These are phyloP conservation scores for Neotoxoptera formosana DNA, from an alignment of 1,140 invertebrate species.

Conservation along the genomic window DNA sequence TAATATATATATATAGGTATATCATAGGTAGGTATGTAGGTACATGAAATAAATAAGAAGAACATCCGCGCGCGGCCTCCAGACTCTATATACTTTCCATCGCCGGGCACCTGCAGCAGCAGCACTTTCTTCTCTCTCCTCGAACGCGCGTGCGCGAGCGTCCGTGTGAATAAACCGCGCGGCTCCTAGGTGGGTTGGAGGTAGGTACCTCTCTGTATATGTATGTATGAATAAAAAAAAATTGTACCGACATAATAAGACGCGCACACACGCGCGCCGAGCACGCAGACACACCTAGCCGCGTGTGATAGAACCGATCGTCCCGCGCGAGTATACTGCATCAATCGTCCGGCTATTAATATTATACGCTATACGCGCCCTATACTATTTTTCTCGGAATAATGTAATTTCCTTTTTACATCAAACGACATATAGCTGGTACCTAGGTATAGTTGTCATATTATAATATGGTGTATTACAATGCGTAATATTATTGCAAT, in stretches of 20 bases:
- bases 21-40: neutral
- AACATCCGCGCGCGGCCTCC: conserved; percentile 46
- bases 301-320: neutral
- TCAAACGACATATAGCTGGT: too few species aligned
- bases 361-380: neutral
- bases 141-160: neutral
- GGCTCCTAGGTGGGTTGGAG: neutral
- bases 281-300: neutral
- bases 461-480: neutral
- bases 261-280: too few species aligned
- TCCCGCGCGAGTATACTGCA: too few species aligned
- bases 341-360: neutral
- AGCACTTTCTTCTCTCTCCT: conserved; percentile 50
- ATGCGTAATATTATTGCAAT: neutral
- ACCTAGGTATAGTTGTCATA: neutral
- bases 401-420: neutral
- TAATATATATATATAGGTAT: too few species aligned
- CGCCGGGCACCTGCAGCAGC: neutral
- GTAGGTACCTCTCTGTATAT: conserved; percentile 3
- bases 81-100: conserved; percentile 56
- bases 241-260: neutral
- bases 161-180: conserved; percentile 22
- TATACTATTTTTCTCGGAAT: neutral
- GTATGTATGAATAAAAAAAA: neutral
- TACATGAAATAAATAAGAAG: neutral